phyloP scores from a whole-genome alignment of 2,888 invertebrate species.

The Thecophora atra region DNA sequence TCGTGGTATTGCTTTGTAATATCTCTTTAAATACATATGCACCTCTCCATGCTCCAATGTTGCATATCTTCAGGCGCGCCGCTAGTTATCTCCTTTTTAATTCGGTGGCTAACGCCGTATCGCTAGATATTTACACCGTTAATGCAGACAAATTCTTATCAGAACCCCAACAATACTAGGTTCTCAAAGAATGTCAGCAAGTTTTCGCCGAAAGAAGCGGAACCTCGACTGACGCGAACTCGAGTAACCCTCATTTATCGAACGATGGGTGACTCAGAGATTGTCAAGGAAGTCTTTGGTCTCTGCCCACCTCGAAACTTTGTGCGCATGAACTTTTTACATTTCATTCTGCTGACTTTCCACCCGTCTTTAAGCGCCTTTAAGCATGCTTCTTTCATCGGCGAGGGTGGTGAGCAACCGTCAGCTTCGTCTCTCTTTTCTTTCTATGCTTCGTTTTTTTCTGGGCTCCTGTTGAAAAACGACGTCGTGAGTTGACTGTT shows the following conservation, averaged over 20 bases:
- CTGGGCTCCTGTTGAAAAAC: conserved; percentile 59
- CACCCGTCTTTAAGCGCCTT: not conserved
- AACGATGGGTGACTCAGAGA: too few relatives aligned
- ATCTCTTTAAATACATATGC: not conserved
- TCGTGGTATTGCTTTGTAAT: not conserved
- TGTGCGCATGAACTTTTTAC: conserved; percentile 5
- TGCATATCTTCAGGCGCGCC: not conserved
- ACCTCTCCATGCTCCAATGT: not conserved
- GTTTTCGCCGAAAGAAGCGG: conserved; percentile 37
- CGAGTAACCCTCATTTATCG: too few relatives aligned
- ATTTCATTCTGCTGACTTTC: not conserved
- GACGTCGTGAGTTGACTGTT: conserved; percentile 65
- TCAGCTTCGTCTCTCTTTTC: not conserved
- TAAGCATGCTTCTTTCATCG: not conserved
- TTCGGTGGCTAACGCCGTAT: not conserved
- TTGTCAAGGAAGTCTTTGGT: too few relatives aligned
- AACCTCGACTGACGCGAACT: too few relatives aligned
- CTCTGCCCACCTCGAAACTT: too few relatives aligned
- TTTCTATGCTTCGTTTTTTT: not conserved
- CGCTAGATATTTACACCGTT: conserved; percentile 4
- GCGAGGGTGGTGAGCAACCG: not conserved
- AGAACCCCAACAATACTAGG: conserved; percentile 63
- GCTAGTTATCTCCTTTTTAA: not conserved
- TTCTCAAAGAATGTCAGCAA: conserved; percentile 57
- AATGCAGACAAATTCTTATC: conserved; percentile 60